A percentile compares a stretch with the other conserved stretches of the same genome.
Conservation (phyloP, 2,113 vertebrate species). For the Crotophaga sulcirostris region DNA sequence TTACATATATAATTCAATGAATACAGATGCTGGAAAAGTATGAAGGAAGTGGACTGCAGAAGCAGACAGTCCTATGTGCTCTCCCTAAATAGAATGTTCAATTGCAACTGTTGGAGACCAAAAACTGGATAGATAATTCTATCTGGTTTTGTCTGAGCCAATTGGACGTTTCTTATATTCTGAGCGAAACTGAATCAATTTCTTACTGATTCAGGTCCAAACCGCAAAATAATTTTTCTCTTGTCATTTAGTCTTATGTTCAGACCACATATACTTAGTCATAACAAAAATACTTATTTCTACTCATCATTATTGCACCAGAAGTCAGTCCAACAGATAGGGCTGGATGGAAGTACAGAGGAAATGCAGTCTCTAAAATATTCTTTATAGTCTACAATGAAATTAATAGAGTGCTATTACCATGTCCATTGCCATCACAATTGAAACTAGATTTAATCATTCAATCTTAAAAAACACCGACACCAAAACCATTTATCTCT, state of each 20-base stretch:
- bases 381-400: background rate
- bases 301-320: background rate
- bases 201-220: slow-evolving; percentile 7
- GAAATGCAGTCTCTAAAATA: background rate
- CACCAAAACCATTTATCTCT: background rate
- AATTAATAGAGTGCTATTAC: background rate
- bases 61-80: background rate
- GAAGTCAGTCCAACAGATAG: background rate
- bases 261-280: background rate
- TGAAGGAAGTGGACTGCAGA: background rate
- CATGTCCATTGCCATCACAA: background rate
- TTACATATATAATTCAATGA: background rate
- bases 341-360: background rate
- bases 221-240: background rate
- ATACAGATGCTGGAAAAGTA: background rate
- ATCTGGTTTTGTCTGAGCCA: background rate
- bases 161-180: background rate
- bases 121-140: background rate
- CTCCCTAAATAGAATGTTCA: background rate
- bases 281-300: slow-evolving; percentile 33
- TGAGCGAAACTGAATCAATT: background rate
- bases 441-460: background rate
- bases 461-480: background rate
- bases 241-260: background rate
- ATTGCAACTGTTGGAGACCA: background rate